These are phyloP conservation scores for Aphodius sticticus DNA, from an alignment of 2,888 invertebrate genomes.

Conservation along the genomic window DNA sequence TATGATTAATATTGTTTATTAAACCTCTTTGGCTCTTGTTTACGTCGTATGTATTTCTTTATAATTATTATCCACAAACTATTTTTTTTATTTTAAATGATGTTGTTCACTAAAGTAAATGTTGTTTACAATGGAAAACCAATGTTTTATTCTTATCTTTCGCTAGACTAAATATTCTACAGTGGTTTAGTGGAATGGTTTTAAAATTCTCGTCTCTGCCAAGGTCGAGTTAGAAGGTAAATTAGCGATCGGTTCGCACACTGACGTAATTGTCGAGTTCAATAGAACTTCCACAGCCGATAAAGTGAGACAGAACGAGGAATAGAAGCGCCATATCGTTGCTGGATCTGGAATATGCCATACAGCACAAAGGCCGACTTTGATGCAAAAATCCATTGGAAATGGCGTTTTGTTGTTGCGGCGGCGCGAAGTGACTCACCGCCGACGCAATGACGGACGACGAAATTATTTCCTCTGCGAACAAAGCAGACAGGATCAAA, in stretches of 20 bases:
- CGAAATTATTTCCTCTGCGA: conserved; percentile 4
- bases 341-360: background rate
- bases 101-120: background rate
- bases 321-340: background rate
- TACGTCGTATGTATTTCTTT: too few species aligned
- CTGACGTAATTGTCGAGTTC: conserved; percentile 26
- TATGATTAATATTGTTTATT: too few species aligned
- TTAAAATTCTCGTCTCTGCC: conserved; percentile 5
- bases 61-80: too few species aligned
- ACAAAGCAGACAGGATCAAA: background rate
- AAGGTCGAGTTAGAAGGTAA: conserved; percentile 24
- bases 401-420: background rate
- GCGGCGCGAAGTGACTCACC: background rate
- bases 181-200: background rate
- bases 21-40: too few species aligned
- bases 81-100: background rate
- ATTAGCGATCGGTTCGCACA: conserved; percentile 10
- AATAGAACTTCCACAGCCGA: conserved; percentile 19
- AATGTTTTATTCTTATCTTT: background rate
- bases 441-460: conserved; percentile 4
- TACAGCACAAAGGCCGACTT: background rate
- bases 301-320: conserved; percentile 22
- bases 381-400: background rate
- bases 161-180: background rate
- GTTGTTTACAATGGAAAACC: background rate